Percentiles rank a stretch among this genome's conserved stretches.
Conservation (phyloP, 2,888 invertebrate species). For the Dynastes tityus region DNA sequence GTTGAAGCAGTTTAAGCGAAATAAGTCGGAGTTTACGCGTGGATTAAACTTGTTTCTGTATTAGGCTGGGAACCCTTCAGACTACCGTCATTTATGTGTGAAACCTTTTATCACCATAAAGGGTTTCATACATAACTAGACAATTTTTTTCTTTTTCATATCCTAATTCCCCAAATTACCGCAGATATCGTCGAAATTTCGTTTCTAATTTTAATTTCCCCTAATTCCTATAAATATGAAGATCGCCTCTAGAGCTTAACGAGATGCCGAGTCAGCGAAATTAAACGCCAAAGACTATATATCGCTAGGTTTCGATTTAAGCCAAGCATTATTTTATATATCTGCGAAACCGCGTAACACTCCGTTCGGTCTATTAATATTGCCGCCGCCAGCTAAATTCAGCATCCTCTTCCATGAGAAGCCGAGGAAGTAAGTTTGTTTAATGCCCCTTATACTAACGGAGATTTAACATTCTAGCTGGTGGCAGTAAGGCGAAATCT, state of each 20-base stretch:
- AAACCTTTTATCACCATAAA: too few species aligned
- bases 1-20: too few species aligned
- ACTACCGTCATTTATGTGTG: too few species aligned
- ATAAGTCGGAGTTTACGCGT: too few species aligned
- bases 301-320: constrained; percentile 5
- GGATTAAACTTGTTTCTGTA: too few species aligned
- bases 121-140: too few species aligned
- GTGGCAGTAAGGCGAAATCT: constrained; percentile 17
- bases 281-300: constrained; percentile 4
- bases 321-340: constrained; percentile 15
- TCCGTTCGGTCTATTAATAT: constrained; percentile 16
- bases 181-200: not conserved
- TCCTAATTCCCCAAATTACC: not conserved
- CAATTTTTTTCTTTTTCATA: too few species aligned
- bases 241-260: not conserved
- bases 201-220: not conserved
- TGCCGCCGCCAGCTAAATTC: constrained; percentile 8
- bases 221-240: not conserved
- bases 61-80: too few species aligned
- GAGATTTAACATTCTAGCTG: constrained; percentile 12
- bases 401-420: not conserved
- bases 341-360: constrained; percentile 15
- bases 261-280: constrained; percentile 1
- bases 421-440: constrained; percentile 12
- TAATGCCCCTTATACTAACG: constrained; percentile 4